Evolutionary conservation across 1,140 invertebrate species (phyloP).

Genomic region (Drosophila chauvacae): DNA sequence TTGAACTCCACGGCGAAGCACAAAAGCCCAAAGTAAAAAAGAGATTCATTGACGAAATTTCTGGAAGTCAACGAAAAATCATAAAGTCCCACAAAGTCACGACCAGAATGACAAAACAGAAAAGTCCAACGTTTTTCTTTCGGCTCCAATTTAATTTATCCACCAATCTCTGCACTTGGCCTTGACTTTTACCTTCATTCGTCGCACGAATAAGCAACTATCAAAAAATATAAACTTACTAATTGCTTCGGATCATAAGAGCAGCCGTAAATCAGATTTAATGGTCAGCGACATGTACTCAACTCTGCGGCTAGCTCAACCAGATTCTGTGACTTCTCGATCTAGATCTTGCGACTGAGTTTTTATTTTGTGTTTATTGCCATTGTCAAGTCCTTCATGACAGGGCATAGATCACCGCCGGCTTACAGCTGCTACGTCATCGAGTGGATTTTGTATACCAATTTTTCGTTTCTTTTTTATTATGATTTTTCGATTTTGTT

Average conservation of each 20-base stretch:
- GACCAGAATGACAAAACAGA: constrained; percentile 6
- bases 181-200: constrained; percentile 76
- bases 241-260: constrained; percentile 54
- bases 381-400: constrained; percentile 62
- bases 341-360: neutral
- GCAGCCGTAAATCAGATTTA: constrained; percentile 52
- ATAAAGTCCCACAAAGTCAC: constrained; percentile 13
- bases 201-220: constrained; percentile 23
- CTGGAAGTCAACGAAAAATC: constrained; percentile 31
- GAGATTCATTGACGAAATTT: constrained; percentile 53
- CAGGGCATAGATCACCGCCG: constrained; percentile 46
- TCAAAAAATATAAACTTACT: constrained; percentile 49
- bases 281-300: constrained; percentile 40
- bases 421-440: constrained; percentile 67
- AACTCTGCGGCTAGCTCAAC: neutral
- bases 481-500: constrained; percentile 30
- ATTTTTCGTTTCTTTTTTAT: constrained; percentile 23
- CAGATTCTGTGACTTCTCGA: constrained; percentile 19
- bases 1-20: constrained; percentile 61
- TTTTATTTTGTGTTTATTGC: constrained; percentile 16
- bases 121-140: constrained; percentile 5
- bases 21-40: constrained; percentile 37
- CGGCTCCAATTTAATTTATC: constrained; percentile 1
- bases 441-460: neutral
- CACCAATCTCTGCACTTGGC: constrained; percentile 36